A percentile compares a stretch with the other conserved stretches of the same genome.
Conservation (phyloP, 2,888 invertebrate species). For the Phengaris alcon region DNA sequence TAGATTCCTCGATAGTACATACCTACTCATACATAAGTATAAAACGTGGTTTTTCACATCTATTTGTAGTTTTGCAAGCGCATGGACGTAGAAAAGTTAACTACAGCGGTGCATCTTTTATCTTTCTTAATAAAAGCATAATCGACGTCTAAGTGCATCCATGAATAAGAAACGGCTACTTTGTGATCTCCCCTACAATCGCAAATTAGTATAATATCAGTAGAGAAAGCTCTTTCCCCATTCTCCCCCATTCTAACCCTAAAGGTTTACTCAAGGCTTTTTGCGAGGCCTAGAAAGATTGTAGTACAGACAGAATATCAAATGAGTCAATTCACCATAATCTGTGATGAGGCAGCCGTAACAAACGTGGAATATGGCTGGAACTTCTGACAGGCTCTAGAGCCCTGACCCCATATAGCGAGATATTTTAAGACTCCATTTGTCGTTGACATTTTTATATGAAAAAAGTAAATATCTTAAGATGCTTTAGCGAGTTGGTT, state of each 20-base stretch:
- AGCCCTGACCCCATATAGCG: slow-evolving; percentile 28
- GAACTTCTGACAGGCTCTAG: slow-evolving; percentile 33
- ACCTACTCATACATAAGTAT: too few relatives aligned
- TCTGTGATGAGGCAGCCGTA: slow-evolving; percentile 45
- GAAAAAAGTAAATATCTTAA: not conserved
- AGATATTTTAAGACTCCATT: slow-evolving; percentile 2
- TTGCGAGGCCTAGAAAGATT: slow-evolving; percentile 34
- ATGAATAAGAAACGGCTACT: slow-evolving; percentile 18
- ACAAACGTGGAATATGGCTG: slow-evolving; percentile 36
- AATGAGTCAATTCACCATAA: slow-evolving; percentile 68
- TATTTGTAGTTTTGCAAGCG: not conserved
- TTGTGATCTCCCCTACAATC: slow-evolving; percentile 19
- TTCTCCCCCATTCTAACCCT: slow-evolving; percentile 17
- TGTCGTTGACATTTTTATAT: not conserved
- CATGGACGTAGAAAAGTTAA: not conserved
- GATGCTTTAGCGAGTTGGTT: not conserved
- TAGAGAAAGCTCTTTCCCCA: slow-evolving; percentile 23
- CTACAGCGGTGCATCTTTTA: not conserved
- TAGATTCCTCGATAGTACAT: too few relatives aligned
- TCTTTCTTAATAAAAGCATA: slow-evolving; percentile 13
- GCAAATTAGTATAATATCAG: slow-evolving; percentile 27
- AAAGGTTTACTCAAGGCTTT: slow-evolving; percentile 27
- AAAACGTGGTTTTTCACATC: not conserved
- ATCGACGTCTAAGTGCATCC: slow-evolving; percentile 17
- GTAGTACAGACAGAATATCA: slow-evolving; percentile 70